phyloP scores from a whole-genome alignment of 2,113 vertebrate species.

The Gadus chalcogrammus region DNA sequence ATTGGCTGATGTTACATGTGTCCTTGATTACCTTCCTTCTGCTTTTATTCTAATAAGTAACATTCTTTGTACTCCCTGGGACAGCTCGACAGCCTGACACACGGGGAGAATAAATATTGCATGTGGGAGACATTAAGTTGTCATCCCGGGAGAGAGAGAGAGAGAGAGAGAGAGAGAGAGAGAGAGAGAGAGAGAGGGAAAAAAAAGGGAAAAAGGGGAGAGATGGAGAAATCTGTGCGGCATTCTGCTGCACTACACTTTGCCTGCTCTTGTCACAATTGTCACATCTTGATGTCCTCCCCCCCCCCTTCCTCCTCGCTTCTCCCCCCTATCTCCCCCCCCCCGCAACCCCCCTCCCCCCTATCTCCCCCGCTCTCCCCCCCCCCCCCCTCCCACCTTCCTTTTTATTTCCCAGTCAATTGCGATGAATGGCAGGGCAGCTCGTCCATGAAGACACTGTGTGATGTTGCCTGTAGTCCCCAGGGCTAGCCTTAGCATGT shows the following conservation, averaged over 20 bases:
- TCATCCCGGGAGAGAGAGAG: constrained; percentile 82
- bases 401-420: constrained; percentile 53
- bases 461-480: constrained; percentile 58
- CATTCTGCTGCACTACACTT: constrained; percentile 88
- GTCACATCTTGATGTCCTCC: constrained; percentile 83
- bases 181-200: too few species aligned
- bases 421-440: constrained; percentile 70
- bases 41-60: constrained; percentile 99
- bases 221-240: constrained; percentile 88
- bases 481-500: constrained; percentile 56
- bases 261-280: constrained; percentile 96
- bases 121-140: constrained; percentile 99
- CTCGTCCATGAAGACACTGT: constrained; percentile 81
- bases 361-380: constrained; percentile 39
- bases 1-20: constrained; percentile 99
- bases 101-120: constrained; percentile 99
- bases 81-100: constrained; percentile 99
- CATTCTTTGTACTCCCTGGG: constrained; percentile 98
- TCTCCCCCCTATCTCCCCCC: not conserved
- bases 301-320: constrained; percentile 22
- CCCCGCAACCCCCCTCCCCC: constrained; percentile 71
- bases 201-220: constrained; percentile 67
- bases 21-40: constrained; percentile 99
- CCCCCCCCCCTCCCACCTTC: constrained; percentile 44
- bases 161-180: constrained; percentile 80